A percentile compares a stretch with the other conserved stretches of the same genome.
Conservation (phyloP, 1,140 invertebrate genomes). For the Hycleus phaleratus region DNA sequence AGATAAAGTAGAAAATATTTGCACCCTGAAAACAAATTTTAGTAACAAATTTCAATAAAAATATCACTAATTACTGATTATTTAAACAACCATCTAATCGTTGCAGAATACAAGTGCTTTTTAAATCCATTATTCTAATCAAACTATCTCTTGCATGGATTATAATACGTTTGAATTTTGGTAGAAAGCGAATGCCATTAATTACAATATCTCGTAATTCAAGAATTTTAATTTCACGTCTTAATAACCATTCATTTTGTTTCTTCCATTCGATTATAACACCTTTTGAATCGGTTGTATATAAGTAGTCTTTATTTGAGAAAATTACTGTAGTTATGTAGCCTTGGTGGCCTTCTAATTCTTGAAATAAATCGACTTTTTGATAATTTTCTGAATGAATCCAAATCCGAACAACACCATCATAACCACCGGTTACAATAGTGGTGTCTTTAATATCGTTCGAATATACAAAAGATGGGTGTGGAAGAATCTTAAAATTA, state of each 20-base stretch:
- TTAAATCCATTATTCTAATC: conserved; percentile 29
- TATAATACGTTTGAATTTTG: conserved; percentile 27
- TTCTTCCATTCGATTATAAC: conserved; percentile 32
- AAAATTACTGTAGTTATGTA: conserved; percentile 34
- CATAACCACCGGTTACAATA: conserved; percentile 34
- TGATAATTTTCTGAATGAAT: background rate
- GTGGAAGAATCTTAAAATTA: conserved; percentile 29
- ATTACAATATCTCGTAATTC: conserved; percentile 32
- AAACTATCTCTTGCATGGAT: conserved; percentile 33
- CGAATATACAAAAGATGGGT: conserved; percentile 34
- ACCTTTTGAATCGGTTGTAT: conserved; percentile 32
- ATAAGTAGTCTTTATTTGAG: conserved; percentile 24
- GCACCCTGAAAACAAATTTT: conserved; percentile 19
- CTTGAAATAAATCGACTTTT: conserved; percentile 25
- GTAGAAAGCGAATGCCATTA: conserved; percentile 34
- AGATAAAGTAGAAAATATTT: conserved; percentile 24
- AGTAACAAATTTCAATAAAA: background rate
- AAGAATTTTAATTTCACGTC: conserved; percentile 23
- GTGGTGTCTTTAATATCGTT: conserved; percentile 28
- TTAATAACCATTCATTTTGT: conserved; percentile 26
- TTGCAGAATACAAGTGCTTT: conserved; percentile 21
- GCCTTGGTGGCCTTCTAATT: conserved; percentile 32
- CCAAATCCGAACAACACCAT: conserved; percentile 34
- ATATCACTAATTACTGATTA: conserved; percentile 9
- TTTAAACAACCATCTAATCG: conserved; percentile 26